Conservation (phyloP, 1,140 invertebrate genomes). For the Orchestia grillus region DNA sequence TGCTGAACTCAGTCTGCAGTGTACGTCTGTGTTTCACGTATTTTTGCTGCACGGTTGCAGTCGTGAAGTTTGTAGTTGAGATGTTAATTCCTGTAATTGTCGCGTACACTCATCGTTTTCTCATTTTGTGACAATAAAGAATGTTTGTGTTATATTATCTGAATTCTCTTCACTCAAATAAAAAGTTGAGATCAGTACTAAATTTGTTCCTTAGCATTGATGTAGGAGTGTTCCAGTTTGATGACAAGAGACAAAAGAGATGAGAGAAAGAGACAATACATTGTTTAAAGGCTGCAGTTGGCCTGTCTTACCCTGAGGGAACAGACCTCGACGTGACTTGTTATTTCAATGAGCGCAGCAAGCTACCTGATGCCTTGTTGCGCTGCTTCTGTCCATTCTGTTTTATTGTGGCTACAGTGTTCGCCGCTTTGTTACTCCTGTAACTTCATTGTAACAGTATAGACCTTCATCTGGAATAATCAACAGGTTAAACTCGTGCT, state of each 20-base stretch:
- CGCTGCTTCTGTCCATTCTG: not conserved
- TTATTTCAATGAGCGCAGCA: not conserved
- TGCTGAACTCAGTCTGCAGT: not conserved
- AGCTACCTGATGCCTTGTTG: not conserved
- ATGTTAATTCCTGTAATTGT: not conserved
- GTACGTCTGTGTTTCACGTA: no score
- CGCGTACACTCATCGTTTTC: not conserved
- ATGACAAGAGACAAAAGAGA: not conserved
- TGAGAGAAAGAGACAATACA: not conserved
- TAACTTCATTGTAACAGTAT: no score
- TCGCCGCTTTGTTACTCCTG: no score
- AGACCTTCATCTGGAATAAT: no score
- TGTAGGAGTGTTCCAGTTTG: not conserved
- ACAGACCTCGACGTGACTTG: constrained; percentile 45
- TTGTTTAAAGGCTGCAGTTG: constrained; percentile 32
- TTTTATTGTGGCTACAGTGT: not conserved
- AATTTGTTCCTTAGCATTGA: not conserved
- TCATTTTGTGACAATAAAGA: not conserved
- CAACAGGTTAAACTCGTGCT: no score
- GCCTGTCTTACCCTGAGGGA: not conserved
- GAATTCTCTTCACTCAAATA: not conserved
- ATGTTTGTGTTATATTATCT: not conserved
- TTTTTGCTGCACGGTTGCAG: not conserved
- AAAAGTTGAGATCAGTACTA: not conserved
- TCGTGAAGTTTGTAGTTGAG: not conserved